Conservation (phyloP, 2,888 invertebrate genomes). For the Orthosia gracilis region DNA sequence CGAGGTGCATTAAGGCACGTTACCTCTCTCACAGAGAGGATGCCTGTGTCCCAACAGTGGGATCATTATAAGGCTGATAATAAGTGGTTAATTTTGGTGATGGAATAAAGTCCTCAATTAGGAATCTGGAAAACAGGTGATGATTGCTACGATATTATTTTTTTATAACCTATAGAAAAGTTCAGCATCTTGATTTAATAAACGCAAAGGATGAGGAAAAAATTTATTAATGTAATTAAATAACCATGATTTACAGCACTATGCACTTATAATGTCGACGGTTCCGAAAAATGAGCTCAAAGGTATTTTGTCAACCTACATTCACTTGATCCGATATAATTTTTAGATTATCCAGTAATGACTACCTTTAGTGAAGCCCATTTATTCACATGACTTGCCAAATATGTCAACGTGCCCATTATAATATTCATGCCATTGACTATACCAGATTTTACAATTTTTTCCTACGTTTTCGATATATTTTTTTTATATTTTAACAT, state of each 20-base stretch:
- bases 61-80: too few species aligned
- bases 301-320: slow-evolving; percentile 16
- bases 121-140: neutral
- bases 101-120: neutral
- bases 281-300: neutral
- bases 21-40: too few species aligned
- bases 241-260: neutral
- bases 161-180: neutral
- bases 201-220: neutral
- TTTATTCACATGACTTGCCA: slow-evolving; percentile 67
- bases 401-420: slow-evolving; percentile 58
- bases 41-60: too few species aligned
- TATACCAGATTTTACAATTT: slow-evolving; percentile 45
- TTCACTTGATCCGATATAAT: slow-evolving; percentile 52
- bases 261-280: neutral
- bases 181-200: neutral
- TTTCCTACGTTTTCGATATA: slow-evolving; percentile 17
- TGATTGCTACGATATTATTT: too few species aligned
- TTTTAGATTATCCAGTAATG: slow-evolving; percentile 61
- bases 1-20: too few species aligned
- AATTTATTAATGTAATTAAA: neutral
- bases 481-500: slow-evolving; percentile 34
- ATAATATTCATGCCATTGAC: slow-evolving; percentile 63
- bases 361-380: slow-evolving; percentile 58
- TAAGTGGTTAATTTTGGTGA: neutral